Evolutionary conservation across 2,113 vertebrate genomes (phyloP).

Genomic region (Caranx melampygus): DNA sequence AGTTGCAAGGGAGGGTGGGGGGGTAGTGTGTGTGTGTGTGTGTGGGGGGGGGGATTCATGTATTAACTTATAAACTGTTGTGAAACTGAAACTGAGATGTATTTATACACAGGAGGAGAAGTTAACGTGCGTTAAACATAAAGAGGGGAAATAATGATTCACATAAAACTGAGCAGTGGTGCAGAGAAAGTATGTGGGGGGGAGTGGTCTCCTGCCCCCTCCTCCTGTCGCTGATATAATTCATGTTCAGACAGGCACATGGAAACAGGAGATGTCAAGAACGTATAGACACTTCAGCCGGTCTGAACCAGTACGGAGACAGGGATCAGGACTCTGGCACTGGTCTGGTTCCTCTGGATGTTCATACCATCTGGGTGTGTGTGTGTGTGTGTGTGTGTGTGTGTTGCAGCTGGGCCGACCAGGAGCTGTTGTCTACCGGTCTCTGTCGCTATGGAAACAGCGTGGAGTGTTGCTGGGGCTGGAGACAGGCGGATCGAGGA

Average conservation of each 20-base stretch:
- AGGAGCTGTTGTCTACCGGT: constrained; percentile 79
- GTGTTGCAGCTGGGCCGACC: constrained; percentile 82
- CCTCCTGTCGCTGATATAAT: background rate
- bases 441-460: constrained; percentile 89
- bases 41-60: too few species aligned
- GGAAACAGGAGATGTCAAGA: constrained; percentile 45
- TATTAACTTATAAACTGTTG: background rate
- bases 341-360: too few species aligned
- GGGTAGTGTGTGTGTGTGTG: too few species aligned
- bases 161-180: background rate
- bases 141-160: background rate
- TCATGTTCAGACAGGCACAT: constrained; percentile 60
- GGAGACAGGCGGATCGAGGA: constrained; percentile 86
- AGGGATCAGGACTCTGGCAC: too few species aligned
- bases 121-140: too few species aligned
- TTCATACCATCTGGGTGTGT: background rate
- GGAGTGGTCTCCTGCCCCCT: background rate
- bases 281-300: constrained; percentile 1
- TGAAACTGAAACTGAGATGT: background rate
- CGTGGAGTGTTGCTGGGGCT: constrained; percentile 95
- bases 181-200: constrained; percentile 34
- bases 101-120: background rate
- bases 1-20: too few species aligned
- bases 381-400: background rate
- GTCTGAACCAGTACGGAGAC: constrained; percentile 21